These are phyloP conservation scores for Sander lucioperca DNA, from an alignment of 2,113 vertebrate species.

Conservation along the genomic window DNA sequence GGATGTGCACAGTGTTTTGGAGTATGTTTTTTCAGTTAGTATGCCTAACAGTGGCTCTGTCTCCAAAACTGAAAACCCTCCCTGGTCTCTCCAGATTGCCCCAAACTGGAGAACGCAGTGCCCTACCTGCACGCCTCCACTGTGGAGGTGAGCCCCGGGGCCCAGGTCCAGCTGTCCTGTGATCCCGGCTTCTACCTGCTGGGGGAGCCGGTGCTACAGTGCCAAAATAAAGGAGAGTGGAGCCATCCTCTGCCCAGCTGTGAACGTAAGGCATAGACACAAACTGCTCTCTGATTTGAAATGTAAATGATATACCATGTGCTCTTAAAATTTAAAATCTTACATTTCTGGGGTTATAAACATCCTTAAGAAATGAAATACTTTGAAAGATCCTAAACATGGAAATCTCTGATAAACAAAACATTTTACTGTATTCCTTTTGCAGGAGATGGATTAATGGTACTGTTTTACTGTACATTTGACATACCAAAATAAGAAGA, in stretches of 20 bases:
- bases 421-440: not conserved
- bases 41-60: not conserved
- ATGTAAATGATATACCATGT: not conserved
- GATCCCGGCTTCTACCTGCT: constrained; percentile 95
- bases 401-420: not conserved
- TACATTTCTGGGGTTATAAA: not conserved
- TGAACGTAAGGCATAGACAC: constrained; percentile 88
- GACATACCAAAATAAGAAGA: not conserved
- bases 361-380: no score
- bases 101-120: constrained; percentile 86
- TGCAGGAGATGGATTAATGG: not conserved
- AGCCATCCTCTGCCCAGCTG: constrained; percentile 91
- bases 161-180: constrained; percentile 92
- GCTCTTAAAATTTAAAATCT: no score
- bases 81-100: constrained; percentile 88
- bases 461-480: not conserved
- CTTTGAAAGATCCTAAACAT: not conserved
- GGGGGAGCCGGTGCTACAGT: constrained; percentile 91
- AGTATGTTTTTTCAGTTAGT: not conserved
- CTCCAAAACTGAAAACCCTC: not conserved
- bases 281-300: not conserved
- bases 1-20: not conserved
- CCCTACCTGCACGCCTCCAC: constrained; percentile 88
- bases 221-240: constrained; percentile 95
- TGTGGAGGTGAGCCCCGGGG: constrained; percentile 88